Conservation (phyloP, 2,888 invertebrate species). For the Diaperis boleti region DNA sequence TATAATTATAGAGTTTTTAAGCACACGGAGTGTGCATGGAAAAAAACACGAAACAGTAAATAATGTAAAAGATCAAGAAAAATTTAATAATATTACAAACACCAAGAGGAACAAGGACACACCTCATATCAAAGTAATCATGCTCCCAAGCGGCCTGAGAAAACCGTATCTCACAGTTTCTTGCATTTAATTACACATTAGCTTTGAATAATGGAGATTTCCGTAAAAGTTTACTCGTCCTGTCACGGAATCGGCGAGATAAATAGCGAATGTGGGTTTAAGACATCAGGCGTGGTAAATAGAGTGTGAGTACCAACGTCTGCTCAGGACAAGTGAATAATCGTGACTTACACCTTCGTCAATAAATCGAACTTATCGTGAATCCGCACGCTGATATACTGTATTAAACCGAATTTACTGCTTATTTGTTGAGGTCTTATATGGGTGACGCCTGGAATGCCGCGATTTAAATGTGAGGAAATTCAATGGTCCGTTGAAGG, state of each 20-base stretch:
- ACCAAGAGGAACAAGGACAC: too few relatives aligned
- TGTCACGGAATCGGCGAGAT: constrained; percentile 20
- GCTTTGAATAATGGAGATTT: background rate
- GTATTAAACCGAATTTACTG: constrained; percentile 41
- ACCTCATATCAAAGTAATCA: too few relatives aligned
- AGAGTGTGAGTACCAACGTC: constrained; percentile 47
- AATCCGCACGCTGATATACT: constrained; percentile 35
- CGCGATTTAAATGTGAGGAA: constrained; percentile 24
- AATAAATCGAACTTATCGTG: constrained; percentile 48
- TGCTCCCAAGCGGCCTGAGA: too few relatives aligned
- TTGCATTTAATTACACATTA: background rate
- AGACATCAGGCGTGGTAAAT: constrained; percentile 48
- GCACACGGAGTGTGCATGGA: too few relatives aligned
- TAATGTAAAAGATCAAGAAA: too few relatives aligned
- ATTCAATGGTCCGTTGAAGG: constrained; percentile 1
- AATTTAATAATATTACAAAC: too few relatives aligned
- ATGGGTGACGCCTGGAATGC: constrained; percentile 35
- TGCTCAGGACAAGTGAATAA: constrained; percentile 46
- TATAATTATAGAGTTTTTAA: too few relatives aligned
- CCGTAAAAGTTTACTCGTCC: constrained; percentile 6
- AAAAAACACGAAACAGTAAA: too few relatives aligned
- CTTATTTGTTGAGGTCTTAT: constrained; percentile 46
- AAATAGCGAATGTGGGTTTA: constrained; percentile 36
- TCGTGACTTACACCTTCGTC: constrained; percentile 51
- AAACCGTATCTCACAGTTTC: background rate